Evolutionary conservation across 2,888 invertebrate genomes (phyloP).

Genomic region (Ennomos erosarius): DNA sequence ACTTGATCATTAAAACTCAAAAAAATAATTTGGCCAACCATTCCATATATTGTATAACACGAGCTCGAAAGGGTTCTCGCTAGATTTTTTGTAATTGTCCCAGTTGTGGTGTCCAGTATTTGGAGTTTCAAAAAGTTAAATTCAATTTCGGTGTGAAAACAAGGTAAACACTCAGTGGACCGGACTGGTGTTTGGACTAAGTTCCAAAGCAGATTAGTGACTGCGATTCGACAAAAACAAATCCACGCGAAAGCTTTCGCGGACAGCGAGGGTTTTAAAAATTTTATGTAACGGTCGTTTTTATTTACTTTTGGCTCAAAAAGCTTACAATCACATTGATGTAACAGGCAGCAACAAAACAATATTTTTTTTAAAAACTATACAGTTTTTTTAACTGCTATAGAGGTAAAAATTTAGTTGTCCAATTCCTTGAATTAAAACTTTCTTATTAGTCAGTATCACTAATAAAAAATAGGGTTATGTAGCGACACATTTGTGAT

Average conservation of each 20-base stretch:
- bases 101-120: constrained; percentile 41
- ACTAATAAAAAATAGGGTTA: too few relatives aligned
- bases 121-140: constrained; percentile 63
- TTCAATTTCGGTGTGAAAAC: constrained; percentile 62
- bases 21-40: too few relatives aligned
- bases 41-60: too few relatives aligned
- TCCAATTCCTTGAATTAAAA: too few relatives aligned
- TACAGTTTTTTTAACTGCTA: too few relatives aligned
- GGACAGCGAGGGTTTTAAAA: constrained; percentile 35
- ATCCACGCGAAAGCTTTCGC: constrained; percentile 39
- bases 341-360: not conserved
- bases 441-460: too few relatives aligned
- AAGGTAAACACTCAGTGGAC: constrained; percentile 62
- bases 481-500: too few relatives aligned
- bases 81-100: constrained; percentile 57
- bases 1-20: too few relatives aligned
- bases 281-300: constrained; percentile 25
- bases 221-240: constrained; percentile 46
- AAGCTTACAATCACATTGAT: not conserved
- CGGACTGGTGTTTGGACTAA: constrained; percentile 55
- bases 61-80: too few relatives aligned
- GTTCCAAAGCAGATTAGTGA: constrained; percentile 65
- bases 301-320: too few relatives aligned
- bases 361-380: too few relatives aligned
- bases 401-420: too few relatives aligned